phyloP scores from a whole-genome alignment of 1,140 invertebrate genomes.

The Acyrthosiphon pisum region DNA sequence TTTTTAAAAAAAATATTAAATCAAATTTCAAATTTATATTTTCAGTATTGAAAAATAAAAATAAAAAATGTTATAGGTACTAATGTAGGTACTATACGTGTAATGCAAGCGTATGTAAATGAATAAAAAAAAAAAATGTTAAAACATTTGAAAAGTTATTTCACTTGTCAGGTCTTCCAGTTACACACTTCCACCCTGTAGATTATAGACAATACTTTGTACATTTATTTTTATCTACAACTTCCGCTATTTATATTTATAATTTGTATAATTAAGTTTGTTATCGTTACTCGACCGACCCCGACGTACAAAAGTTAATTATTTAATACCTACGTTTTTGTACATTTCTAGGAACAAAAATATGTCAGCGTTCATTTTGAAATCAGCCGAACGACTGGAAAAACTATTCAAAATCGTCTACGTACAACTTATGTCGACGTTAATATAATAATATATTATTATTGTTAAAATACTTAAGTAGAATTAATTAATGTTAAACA shows the following conservation, averaged over 20 bases:
- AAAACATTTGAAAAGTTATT: too few relatives aligned
- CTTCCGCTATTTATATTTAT: neutral
- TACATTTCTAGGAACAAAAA: conserved; percentile 34
- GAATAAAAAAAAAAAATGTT: too few relatives aligned
- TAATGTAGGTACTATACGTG: too few relatives aligned
- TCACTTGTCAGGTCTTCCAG: too few relatives aligned
- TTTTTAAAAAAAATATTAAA: too few relatives aligned
- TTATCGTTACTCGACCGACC: neutral
- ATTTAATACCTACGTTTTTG: neutral
- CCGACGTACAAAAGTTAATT: neutral
- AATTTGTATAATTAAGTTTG: neutral
- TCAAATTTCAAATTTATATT: too few relatives aligned
- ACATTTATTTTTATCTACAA: too few relatives aligned
- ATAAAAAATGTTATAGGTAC: too few relatives aligned
- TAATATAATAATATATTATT: conserved; percentile 7
- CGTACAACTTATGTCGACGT: neutral
- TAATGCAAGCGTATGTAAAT: too few relatives aligned
- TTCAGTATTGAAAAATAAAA: too few relatives aligned
- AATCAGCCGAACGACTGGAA: conserved; percentile 6
- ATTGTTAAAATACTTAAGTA: conserved; percentile 48
- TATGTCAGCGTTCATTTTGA: conserved; percentile 54
- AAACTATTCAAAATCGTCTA: neutral
- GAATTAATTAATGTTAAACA: conserved; percentile 45
- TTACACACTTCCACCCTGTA: too few relatives aligned
- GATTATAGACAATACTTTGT: too few relatives aligned